Base-by-base conservation (phyloP, 37 sponge, comb jelly and placozoan species). In the Tethya wilhelma region DNA sequence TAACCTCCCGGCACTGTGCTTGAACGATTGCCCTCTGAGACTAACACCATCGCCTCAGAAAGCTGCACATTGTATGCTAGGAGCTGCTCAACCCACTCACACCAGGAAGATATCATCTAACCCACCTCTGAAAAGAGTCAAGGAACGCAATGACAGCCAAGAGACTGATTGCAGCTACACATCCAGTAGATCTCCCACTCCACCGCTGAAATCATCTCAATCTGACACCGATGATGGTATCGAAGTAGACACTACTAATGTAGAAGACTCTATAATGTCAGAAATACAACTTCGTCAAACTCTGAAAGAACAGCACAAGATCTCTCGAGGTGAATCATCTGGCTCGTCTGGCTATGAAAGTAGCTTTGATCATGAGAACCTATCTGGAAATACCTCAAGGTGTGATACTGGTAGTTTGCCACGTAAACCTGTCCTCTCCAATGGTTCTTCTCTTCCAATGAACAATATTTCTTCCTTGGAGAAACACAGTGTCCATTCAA, bases 101-200 rank as follows among this genome's bases (percentile, higher is more conserved):
- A 4, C 9, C 69, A 72, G 41, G 2, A 40, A 30, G 12, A 1
- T 6, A 41, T 58, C 59, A 1, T 22, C 5, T 4, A 64, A 78
- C 20, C 33, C 80, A 23, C 0, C 19, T 4, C 59, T 59, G 57
- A 69, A 34, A 41, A 38, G 59, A 2, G 59, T 69, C 4, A 26
- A 38, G 14, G 80, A 69, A 56, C 58, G 17, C 1, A 46, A 5
- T 22, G 44, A 32, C 20, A 36, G 58, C 5, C 8, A 9, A 59
- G 80, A 80, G 43, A 28, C 80, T 28, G 44, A 80, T 38, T 43
- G 69, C 59, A 69, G 80, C 31, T 9, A 56, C 59, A 80, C 79
- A 14, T 66, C 67, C 12, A 49, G 67, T 20, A 49, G 67, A 23
- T 78, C 79, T 12, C 64, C 53, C 36, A 22, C 44, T 75, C 26